Conservation (phyloP, 2,888 invertebrate genomes). For the Pyrgus malvae region DNA sequence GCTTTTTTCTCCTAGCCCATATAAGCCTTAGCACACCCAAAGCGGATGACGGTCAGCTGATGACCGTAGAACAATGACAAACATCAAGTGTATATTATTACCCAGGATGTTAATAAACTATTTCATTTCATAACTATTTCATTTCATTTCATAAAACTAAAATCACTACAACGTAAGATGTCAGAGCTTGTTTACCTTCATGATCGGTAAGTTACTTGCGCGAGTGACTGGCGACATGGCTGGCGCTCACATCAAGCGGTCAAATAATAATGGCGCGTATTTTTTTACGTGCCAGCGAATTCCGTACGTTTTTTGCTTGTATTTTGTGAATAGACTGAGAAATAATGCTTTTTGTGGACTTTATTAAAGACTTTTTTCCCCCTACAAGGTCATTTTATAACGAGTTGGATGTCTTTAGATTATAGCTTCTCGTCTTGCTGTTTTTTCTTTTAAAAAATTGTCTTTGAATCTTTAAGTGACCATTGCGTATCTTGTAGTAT, state of each 20-base stretch:
- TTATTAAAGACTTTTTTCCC: slow-evolving; percentile 11
- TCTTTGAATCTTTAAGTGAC: neutral
- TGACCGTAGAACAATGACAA: too few species aligned
- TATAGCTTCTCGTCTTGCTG: neutral
- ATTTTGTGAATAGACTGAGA: slow-evolving; percentile 20
- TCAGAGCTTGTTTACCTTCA: slow-evolving; percentile 15
- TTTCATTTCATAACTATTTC: too few species aligned
- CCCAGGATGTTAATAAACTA: too few species aligned
- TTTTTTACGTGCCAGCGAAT: slow-evolving; percentile 33
- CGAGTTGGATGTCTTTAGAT: slow-evolving; percentile 11
- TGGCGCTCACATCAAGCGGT: slow-evolving; percentile 20
- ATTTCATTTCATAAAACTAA: too few species aligned
- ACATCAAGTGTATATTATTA: too few species aligned
- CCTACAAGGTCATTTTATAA: slow-evolving; percentile 14
- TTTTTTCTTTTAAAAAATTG: neutral
- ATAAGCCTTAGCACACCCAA: too few species aligned
- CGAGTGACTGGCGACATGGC: slow-evolving; percentile 26
- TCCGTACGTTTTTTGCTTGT: slow-evolving; percentile 30
- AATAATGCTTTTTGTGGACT: slow-evolving; percentile 21
- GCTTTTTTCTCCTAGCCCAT: too few species aligned
- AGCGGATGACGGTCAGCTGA: too few species aligned
- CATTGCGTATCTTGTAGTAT: neutral
- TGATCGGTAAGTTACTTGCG: slow-evolving; percentile 25
- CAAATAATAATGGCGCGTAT: slow-evolving; percentile 29
- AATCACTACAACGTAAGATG: neutral